Evolutionary conservation across 2,113 vertebrate species (phyloP), one percentile per base, ranked within the genome.

Genomic region (Nymphicus hollandicus): DNA sequence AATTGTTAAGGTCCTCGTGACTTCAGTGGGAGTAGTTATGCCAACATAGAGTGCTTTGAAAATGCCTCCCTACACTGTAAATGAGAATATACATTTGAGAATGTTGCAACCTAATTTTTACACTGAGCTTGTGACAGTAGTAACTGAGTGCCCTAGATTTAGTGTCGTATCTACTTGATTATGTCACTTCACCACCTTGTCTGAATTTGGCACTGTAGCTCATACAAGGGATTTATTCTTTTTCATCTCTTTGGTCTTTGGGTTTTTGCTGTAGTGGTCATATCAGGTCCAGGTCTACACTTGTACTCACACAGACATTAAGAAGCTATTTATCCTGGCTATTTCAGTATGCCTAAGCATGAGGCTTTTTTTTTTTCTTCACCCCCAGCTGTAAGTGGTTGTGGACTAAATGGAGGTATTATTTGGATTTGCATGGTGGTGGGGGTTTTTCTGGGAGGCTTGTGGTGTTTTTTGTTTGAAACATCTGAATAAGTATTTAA

Each of bases 1-100:
- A 82, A 58, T 93, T 94, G 86, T 53, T 91, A 92, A 94, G 60
- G 76, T 96, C 93, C 52, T 69, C 1, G 13, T 81, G 83, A 76
- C 92, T 97, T 96, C 95, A 37, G 65, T 64, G 93, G 93, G 93
- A 96, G 83, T 24, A 92, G 93, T 82, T 76, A 76, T 0, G 0
- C 88, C 91, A 94, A 89, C 63, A 79, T 52, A 35, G 82, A 86
- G 83, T 88, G 86, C 86, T 93, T 94, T 56, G 81, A 81, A 96
- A 94, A 95, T 81, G 76, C 92, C 86, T 96, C 88, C 95, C 96
- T 86, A 72, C 95, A 95, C 93, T 95, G 88, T 92, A 93, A 93
- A 92, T 96, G 92, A 91, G 95, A 94, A 97, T 96, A 95, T 96
- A 93, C 92, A 91, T 96, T 91, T 64, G 96, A 97, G 95, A 96